These are phyloP conservation scores for Escarpia spicata DNA, from an alignment of 2,888 invertebrate genomes.

Conservation along the genomic window DNA sequence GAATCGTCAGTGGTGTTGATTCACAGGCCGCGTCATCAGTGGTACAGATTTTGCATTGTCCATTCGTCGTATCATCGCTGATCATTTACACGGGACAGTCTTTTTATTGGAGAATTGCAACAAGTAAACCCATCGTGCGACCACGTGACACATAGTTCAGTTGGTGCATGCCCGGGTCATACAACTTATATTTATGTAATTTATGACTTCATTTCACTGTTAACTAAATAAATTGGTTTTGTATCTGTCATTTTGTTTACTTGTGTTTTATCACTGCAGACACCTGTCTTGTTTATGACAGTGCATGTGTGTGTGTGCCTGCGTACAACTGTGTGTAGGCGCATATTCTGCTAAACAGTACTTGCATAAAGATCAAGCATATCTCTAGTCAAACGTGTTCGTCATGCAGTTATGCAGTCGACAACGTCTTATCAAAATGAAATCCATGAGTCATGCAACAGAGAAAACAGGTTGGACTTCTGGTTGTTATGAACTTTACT, in stretches of 20 bases:
- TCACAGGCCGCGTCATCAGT: not conserved
- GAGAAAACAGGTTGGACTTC: too few relatives aligned
- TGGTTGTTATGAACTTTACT: not conserved
- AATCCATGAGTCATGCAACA: too few relatives aligned
- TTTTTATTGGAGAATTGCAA: not conserved
- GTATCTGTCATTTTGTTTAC: not conserved
- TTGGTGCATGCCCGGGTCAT: not conserved
- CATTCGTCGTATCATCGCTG: not conserved
- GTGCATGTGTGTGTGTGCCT: too few relatives aligned
- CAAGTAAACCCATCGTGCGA: not conserved
- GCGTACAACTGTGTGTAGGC: too few relatives aligned
- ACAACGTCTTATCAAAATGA: too few relatives aligned
- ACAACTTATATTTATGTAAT: conserved; percentile 1
- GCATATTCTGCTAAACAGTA: not conserved
- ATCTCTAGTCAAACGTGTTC: not conserved
- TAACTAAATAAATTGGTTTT: conserved; percentile 12
- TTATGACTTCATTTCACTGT: not conserved
- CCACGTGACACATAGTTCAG: not conserved
- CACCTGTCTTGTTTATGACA: not conserved
- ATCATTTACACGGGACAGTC: not conserved
- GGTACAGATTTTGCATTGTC: not conserved
- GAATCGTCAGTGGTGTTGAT: not conserved
- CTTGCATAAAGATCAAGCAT: not conserved
- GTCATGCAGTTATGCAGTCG: too few relatives aligned
- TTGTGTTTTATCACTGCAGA: not conserved